Conservation (phyloP, 2,797 vertebrate species). For the Hylomyscus alleni region DNA sequence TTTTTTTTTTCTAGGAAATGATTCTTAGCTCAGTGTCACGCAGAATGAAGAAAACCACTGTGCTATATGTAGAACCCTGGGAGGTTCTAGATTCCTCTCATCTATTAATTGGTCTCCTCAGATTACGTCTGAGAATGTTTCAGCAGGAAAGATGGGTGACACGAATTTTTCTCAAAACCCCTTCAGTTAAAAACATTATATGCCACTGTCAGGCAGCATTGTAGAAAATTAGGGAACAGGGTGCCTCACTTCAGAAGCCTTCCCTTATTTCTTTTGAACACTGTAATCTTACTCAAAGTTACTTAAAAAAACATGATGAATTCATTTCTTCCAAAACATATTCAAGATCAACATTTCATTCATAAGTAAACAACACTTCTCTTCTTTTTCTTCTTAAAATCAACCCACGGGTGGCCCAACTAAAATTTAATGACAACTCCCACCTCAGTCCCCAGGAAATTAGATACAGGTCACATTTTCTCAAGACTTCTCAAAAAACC, state of each 20-base stretch:
- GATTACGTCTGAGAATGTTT: background rate
- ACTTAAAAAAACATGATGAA: background rate
- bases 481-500: conserved; percentile 31
- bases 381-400: conserved; percentile 29
- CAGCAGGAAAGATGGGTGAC: background rate
- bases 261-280: conserved; percentile 2
- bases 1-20: background rate
- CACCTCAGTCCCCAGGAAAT: conserved; percentile 57
- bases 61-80: background rate
- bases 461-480: background rate
- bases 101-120: background rate
- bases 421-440: background rate
- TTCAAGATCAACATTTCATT: background rate
- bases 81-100: background rate
- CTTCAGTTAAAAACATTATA: background rate
- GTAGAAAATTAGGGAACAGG: background rate
- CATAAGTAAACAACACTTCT: background rate
- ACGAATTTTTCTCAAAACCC: background rate
- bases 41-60: background rate
- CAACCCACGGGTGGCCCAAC: background rate
- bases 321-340: background rate
- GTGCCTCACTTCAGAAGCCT: background rate
- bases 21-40: background rate
- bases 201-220: rapidly evolving
- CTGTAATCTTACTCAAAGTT: background rate